Evolutionary conservation across 64 coral and sea anemone species (phyloP), one percentile per base, ranked within the genome.

Genomic region (Pocillopora damicornis): DNA sequence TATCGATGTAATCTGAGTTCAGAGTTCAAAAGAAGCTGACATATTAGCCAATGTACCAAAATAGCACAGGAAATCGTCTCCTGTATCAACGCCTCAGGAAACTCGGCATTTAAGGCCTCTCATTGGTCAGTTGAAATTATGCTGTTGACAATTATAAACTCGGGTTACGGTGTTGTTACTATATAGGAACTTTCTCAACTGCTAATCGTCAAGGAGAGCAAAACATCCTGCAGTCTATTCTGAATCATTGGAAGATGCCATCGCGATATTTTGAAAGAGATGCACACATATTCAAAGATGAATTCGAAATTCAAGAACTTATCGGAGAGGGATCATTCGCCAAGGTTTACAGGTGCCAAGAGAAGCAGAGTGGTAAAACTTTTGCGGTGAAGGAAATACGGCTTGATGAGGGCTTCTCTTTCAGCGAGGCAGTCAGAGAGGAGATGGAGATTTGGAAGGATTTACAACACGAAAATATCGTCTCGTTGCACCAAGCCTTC

Each of bases 391-490:
- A 95, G 23, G 90, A 95, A 65, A 87, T 95, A n/a, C 58, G 79
- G 20, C 76, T 69, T 63, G 37, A 68, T 68, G 36, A 76, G 11
- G 37, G 80, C 22, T 20, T 26, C 25, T 81, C 88, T 37, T 71
- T 89, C n/a, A 89, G 86, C 79, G 87, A 87, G 18, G 58, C 84
- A 23, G 83, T 95, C 0, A 80, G 91, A 59, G 76, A 91, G 74
- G 95, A 98, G 63, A 87, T 94, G 10, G 87, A 82, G 60, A 90
- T 98, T 79, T 94, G 92, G 92, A 86, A 73, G 83, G 82, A 78
- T 64, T 78, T 98, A 20, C 64, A 90, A 17, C 92, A 98, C 88
- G 86, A 91, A 90, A 98, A 98, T 56, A 94, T 98, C 51, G 92
- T 92, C 0, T 59, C 87, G 15, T 78, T 98, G 5, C 59, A 90